These are phyloP conservation scores for Cebus imitator DNA, from an alignment of 2,113 vertebrate species.

Conservation along the genomic window DNA sequence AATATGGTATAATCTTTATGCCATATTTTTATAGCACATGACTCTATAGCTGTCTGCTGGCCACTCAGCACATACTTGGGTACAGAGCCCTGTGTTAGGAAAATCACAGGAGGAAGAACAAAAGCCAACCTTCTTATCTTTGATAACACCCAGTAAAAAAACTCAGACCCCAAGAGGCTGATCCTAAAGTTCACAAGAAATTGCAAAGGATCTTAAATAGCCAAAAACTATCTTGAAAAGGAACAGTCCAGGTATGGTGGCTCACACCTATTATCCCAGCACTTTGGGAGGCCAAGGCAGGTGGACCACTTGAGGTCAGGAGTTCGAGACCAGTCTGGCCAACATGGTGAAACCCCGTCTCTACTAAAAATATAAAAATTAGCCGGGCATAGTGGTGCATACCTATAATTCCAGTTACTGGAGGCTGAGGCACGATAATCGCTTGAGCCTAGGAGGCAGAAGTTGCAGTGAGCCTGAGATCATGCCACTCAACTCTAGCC, in stretches of 20 bases:
- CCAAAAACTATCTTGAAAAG: not conserved
- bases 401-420: too few species aligned
- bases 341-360: too few species aligned
- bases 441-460: too few species aligned
- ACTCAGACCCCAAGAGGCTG: not conserved
- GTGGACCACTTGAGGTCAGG: too few species aligned
- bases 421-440: too few species aligned
- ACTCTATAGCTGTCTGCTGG: not conserved
- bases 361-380: too few species aligned
- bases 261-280: too few species aligned
- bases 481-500: too few species aligned
- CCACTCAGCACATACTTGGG: not conserved
- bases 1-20: not conserved
- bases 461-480: too few species aligned
- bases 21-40: not conserved
- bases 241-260: not conserved
- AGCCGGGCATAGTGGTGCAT: too few species aligned
- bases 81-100: not conserved
- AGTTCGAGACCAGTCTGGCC: too few species aligned
- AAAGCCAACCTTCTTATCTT: not conserved
- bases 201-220: not conserved
- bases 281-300: too few species aligned
- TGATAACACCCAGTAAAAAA: not conserved
- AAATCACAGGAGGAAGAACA: not conserved
- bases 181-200: not conserved